Percentiles rank a stretch among this genome's conserved stretches.
phyloP scores from a whole-genome alignment of 2,797 vertebrate genomes.

The Zenarchopterus dispar region DNA sequence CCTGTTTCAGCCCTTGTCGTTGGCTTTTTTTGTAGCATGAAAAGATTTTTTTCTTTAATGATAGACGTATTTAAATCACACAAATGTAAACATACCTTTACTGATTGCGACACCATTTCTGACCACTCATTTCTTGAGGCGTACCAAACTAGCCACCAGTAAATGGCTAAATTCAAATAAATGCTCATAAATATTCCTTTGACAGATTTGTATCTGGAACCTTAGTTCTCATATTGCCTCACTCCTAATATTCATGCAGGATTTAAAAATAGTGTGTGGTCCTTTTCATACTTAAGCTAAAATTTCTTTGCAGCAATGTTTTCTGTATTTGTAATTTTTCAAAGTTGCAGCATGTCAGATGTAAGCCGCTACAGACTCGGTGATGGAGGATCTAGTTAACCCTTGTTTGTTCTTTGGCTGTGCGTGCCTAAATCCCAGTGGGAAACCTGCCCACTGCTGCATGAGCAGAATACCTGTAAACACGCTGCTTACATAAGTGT shows the following conservation, averaged over 20 bases:
- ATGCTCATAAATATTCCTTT: no score
- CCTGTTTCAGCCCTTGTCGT: no score
- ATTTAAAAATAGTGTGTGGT: not conserved
- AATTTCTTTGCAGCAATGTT: not conserved
- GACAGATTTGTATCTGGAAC: no score
- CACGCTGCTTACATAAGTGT: constrained; percentile 22
- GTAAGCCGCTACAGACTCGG: not conserved
- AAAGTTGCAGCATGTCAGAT: not conserved
- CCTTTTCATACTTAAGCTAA: not conserved
- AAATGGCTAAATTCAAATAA: no score
- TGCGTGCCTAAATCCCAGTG: not conserved
- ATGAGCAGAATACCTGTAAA: constrained; percentile 23
- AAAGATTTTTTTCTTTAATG: no score
- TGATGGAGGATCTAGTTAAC: not conserved
- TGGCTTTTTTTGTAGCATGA: no score
- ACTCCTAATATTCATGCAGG: not conserved
- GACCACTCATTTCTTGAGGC: no score
- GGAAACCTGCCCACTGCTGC: constrained; percentile 10
- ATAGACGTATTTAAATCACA: no score
- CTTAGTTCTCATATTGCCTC: not conserved
- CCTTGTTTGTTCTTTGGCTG: constrained; percentile 1
- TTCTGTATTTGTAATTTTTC: not conserved
- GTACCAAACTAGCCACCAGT: no score
- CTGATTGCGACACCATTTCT: no score
- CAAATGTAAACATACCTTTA: no score